phyloP scores from a whole-genome alignment of 2,888 invertebrate species.

The Imbricaverruca yamaguchii region DNA sequence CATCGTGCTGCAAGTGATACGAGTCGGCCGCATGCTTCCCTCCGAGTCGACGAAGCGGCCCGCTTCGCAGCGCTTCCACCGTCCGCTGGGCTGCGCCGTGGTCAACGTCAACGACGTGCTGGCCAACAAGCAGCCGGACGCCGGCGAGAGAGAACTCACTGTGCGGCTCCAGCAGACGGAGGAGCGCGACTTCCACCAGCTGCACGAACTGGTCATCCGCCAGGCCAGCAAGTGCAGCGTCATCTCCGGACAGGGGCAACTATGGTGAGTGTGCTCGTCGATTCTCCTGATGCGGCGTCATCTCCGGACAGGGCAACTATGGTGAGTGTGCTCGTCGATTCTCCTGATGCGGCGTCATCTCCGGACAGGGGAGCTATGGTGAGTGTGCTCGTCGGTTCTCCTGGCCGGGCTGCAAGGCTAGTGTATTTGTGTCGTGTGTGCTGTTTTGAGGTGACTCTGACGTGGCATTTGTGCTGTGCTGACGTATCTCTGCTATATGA shows the following conservation, averaged over 20 bases:
- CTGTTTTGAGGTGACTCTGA: no score
- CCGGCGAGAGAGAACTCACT: slow-evolving; percentile 37
- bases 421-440: no score
- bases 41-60: slow-evolving; percentile 53
- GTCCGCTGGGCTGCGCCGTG: slow-evolving; percentile 79
- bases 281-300: not conserved
- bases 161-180: slow-evolving; percentile 52
- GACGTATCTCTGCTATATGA: no score
- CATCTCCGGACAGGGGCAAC: slow-evolving; percentile 68
- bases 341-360: no score
- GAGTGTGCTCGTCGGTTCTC: not conserved
- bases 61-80: slow-evolving; percentile 39
- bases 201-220: slow-evolving; percentile 83
- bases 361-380: not conserved
- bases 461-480: no score
- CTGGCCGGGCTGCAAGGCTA: no score
- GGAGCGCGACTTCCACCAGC: slow-evolving; percentile 78
- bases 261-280: slow-evolving; percentile 52
- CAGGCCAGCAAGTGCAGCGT: slow-evolving; percentile 64
- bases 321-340: not conserved
- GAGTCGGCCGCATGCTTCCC: slow-evolving; percentile 75
- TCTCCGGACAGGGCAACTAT: slow-evolving; percentile 25
- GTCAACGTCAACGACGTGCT: slow-evolving; percentile 58
- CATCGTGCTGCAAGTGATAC: slow-evolving; percentile 80
- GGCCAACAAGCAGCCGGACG: slow-evolving; percentile 21